These are phyloP conservation scores for Lota lota DNA, from an alignment of 2,113 vertebrate species.

Conservation along the genomic window DNA sequence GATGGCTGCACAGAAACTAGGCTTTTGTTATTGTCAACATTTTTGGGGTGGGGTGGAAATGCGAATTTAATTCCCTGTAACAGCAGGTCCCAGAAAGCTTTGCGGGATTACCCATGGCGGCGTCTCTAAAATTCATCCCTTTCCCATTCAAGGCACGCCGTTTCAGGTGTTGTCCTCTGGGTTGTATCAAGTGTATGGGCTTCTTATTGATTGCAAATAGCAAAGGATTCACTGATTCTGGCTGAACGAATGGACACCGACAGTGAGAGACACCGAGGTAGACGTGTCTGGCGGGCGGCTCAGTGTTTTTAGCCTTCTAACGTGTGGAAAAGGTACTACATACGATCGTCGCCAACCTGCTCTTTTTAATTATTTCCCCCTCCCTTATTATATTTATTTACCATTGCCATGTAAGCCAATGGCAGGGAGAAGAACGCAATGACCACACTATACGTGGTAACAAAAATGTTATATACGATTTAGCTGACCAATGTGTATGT, in stretches of 20 bases:
- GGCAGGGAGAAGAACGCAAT: constrained; percentile 74
- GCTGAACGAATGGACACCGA: constrained; percentile 44
- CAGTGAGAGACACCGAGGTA: constrained; percentile 26
- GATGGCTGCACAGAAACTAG: constrained; percentile 36
- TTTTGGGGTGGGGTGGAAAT: constrained; percentile 38
- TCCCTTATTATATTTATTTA: constrained; percentile 73
- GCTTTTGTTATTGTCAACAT: constrained; percentile 39
- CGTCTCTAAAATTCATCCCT: constrained; percentile 37
- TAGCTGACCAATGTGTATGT: constrained; percentile 62
- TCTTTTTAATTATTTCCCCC: constrained; percentile 19
- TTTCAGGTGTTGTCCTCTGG: constrained; percentile 47
- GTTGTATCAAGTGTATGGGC: constrained; percentile 20
- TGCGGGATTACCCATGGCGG: constrained; percentile 14
- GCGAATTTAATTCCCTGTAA: constrained; percentile 44
- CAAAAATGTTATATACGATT: constrained; percentile 73
- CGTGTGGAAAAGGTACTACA: no score
- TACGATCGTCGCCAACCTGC: no score
- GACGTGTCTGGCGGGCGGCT: constrained; percentile 27
- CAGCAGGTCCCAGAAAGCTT: constrained; percentile 32
- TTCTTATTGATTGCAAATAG: constrained; percentile 58
- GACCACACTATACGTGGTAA: constrained; percentile 65
- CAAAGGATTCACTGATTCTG: constrained; percentile 39
- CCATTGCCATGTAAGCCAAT: constrained; percentile 68
- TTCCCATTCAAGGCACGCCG: constrained; percentile 35
- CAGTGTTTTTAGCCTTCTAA: no score